Evolutionary conservation across 2,113 vertebrate species (phyloP).

Genomic region (human (Homo sapiens)): GRCh38 chr13:43649501-43650000

Average conservation of each 20-base stretch:
- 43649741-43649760: not conserved
- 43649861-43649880: not conserved
- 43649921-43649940: not conserved
- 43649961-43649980: not conserved
- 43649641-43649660: slow-evolving; percentile 2
- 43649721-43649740: slow-evolving; percentile 7
- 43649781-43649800: not conserved
- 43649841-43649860: not conserved
- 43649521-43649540: not conserved
- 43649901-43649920: not conserved
- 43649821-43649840: not conserved
- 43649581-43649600: not conserved
- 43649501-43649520: not conserved
- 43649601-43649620: not conserved
- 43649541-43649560: not conserved
- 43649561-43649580: not conserved
- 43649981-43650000: not conserved
- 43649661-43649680: not conserved
- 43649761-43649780: not conserved
- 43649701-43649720: not conserved
- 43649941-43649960: not conserved
- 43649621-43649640: not conserved
- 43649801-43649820: accelerated
- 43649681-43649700: slow-evolving; percentile 26
- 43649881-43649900: not conserved